phyloP scores from a whole-genome alignment of 2,113 vertebrate genomes.

The Oenanthe oenanthe region DNA sequence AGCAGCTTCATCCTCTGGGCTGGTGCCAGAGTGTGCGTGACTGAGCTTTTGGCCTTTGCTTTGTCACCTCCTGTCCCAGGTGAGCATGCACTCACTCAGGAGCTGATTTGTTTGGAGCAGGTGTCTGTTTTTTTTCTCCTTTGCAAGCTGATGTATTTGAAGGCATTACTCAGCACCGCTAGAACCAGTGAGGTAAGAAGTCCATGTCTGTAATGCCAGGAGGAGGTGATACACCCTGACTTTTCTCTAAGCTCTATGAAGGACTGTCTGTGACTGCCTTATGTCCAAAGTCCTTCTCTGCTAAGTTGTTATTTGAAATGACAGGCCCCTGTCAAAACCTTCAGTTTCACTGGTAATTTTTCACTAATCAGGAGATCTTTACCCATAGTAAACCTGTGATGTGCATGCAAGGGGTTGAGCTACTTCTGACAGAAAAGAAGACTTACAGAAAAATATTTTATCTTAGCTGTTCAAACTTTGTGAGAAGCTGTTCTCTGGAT shows the following conservation, averaged over 20 bases:
- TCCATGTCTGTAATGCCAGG: background rate
- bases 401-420: background rate
- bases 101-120: background rate
- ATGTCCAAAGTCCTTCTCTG: background rate
- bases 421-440: background rate
- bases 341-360: background rate
- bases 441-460: background rate
- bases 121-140: accelerated
- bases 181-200: background rate
- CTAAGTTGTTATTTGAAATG: accelerated
- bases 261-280: background rate
- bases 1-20: background rate
- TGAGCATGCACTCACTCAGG: background rate
- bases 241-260: background rate
- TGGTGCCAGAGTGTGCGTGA: background rate
- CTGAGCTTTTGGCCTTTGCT: background rate
- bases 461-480: background rate
- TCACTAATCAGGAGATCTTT: background rate
- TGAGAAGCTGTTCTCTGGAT: background rate
- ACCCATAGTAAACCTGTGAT: background rate
- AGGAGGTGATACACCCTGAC: background rate
- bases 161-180: slow-evolving; percentile 37
- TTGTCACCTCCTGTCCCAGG: background rate
- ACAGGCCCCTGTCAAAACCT: background rate
- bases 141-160: background rate